Conservation (phyloP, 1,140 invertebrate genomes). For the Drosophila burlai region DNA sequence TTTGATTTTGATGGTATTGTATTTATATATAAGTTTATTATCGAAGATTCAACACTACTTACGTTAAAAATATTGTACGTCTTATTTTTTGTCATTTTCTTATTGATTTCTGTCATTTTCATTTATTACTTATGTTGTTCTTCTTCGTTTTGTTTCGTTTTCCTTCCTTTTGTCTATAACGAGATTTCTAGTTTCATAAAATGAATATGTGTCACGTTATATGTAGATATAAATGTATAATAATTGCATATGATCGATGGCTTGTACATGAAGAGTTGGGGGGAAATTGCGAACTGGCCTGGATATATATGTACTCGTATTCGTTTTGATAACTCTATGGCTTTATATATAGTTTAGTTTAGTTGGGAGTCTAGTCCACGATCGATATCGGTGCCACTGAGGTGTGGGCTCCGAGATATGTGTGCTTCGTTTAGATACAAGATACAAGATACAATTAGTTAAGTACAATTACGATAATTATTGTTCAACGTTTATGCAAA, state of each 20-base stretch:
- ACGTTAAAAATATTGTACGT: slow-evolving; percentile 80
- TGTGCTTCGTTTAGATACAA: slow-evolving; percentile 80
- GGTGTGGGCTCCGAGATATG: slow-evolving; percentile 69
- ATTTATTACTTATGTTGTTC: slow-evolving; percentile 15
- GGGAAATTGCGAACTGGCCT: slow-evolving; percentile 64
- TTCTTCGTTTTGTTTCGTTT: slow-evolving; percentile 13
- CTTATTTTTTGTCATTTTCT: slow-evolving; percentile 71
- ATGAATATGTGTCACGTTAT: slow-evolving; percentile 61
- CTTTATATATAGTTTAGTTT: slow-evolving; percentile 50
- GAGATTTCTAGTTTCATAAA: slow-evolving; percentile 78
- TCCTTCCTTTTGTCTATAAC: slow-evolving; percentile 36
- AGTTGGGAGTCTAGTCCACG: slow-evolving; percentile 40
- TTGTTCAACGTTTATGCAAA: slow-evolving; percentile 80
- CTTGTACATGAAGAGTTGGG: slow-evolving; percentile 66
- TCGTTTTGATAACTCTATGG: slow-evolving; percentile 28
- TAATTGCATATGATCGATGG: slow-evolving; percentile 77
- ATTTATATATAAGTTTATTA: slow-evolving; percentile 60
- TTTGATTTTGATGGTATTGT: slow-evolving; percentile 22
- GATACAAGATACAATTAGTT: slow-evolving; percentile 80
- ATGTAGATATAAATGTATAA: slow-evolving; percentile 68
- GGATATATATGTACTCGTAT: slow-evolving; percentile 45
- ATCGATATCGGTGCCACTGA: slow-evolving; percentile 42
- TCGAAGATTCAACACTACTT: slow-evolving; percentile 82
- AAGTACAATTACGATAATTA: slow-evolving; percentile 81
- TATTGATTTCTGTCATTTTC: slow-evolving; percentile 49